Conservation (phyloP, 2,113 vertebrate genomes). For the Porphyrio hochstetteri region DNA sequence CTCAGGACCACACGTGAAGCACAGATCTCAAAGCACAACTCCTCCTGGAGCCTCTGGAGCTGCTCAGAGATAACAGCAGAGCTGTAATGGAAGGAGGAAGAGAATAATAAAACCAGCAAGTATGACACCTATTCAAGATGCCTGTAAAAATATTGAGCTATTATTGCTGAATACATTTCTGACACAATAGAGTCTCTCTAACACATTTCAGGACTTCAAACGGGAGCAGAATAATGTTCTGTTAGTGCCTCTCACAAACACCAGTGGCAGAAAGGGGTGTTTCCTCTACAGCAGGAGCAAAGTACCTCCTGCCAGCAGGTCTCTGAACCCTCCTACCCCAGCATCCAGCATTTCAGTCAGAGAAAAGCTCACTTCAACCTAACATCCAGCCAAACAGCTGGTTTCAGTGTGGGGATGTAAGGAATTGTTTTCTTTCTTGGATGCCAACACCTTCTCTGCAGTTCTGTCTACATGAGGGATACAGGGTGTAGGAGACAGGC, state of each 20-base stretch:
- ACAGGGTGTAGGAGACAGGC: neutral
- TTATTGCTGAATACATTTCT: neutral
- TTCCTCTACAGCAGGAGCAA: neutral
- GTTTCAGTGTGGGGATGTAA: neutral
- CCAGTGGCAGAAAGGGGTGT: neutral
- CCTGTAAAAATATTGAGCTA: neutral
- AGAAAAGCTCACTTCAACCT: neutral
- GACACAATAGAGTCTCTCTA: neutral
- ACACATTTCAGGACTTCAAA: neutral
- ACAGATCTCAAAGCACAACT: neutral
- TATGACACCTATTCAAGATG: neutral
- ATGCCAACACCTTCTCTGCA: neutral
- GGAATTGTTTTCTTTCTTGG: neutral
- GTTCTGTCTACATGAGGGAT: neutral
- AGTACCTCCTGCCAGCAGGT: neutral
- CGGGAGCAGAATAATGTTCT: neutral
- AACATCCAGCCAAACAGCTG: neutral
- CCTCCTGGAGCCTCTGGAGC: neutral
- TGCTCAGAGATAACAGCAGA: neutral
- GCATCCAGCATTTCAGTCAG: neutral
- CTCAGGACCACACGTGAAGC: neutral
- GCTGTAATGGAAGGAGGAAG: neutral
- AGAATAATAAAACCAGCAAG: neutral
- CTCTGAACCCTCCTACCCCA: neutral
- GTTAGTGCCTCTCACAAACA: neutral